These are phyloP conservation scores for Glaucidium brasilianum DNA, from an alignment of 2,113 vertebrate genomes.

Conservation along the genomic window DNA sequence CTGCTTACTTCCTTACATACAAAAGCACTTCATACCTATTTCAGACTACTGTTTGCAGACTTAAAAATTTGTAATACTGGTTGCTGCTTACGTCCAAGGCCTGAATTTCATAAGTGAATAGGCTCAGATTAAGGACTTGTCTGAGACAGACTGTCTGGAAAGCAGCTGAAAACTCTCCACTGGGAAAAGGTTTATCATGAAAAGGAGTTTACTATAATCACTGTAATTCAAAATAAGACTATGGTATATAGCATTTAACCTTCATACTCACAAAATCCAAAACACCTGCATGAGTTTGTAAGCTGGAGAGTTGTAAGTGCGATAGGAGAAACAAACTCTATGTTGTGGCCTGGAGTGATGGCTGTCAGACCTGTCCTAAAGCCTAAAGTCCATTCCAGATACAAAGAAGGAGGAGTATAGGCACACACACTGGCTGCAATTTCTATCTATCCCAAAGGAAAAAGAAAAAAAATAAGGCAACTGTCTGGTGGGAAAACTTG, in stretches of 20 bases:
- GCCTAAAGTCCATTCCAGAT: not conserved
- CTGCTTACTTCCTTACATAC: not conserved
- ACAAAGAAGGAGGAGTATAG: not conserved
- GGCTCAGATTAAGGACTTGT: not conserved
- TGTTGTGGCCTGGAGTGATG: not conserved
- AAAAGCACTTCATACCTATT: not conserved
- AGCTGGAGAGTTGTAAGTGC: not conserved
- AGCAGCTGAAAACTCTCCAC: not conserved
- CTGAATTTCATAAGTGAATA: not conserved
- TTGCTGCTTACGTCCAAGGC: not conserved
- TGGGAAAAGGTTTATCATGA: not conserved
- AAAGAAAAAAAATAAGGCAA: not conserved
- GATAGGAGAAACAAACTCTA: not conserved
- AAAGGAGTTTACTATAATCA: not conserved
- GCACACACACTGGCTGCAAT: not conserved
- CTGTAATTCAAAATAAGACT: not conserved
- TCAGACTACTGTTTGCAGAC: not conserved
- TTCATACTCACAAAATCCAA: not conserved
- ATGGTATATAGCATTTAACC: not conserved
- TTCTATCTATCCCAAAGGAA: not conserved
- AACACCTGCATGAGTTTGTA: not conserved
- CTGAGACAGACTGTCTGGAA: not conserved
- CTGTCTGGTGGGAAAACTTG: not conserved
- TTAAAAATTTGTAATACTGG: not conserved
- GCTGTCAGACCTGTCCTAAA: not conserved